These are phyloP conservation scores for Salvelinus alpinus DNA, from an alignment of 2,113 vertebrate species.

Conservation along the genomic window DNA sequence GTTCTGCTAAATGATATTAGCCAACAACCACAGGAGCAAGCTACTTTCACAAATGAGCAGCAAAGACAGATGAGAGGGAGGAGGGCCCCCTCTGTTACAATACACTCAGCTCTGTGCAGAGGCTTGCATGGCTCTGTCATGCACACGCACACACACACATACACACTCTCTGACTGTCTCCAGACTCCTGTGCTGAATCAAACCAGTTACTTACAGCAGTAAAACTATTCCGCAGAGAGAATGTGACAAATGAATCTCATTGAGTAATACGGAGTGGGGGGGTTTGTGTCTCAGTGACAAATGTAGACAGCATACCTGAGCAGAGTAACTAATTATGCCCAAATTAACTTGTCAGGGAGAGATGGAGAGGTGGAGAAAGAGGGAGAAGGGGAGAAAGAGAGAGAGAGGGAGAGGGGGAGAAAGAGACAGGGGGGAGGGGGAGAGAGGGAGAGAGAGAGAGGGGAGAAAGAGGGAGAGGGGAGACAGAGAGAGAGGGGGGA, in stretches of 20 bases:
- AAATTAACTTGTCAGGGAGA: conserved; percentile 66
- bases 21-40: conserved; percentile 29
- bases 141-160: too few species aligned
- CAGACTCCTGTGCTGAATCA: conserved; percentile 36
- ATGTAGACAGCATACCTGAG: conserved; percentile 61
- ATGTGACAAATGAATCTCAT: conserved; percentile 65
- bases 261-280: conserved; percentile 40
- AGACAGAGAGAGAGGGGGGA: too few species aligned
- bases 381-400: too few species aligned
- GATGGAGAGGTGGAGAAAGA: too few species aligned
- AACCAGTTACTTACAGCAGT: conserved; percentile 42
- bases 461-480: too few species aligned
- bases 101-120: conserved; percentile 21
- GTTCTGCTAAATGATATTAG: conserved; percentile 58
- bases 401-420: too few species aligned
- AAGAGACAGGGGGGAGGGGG: background rate
- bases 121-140: background rate
- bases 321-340: conserved; percentile 62
- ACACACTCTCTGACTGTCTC: too few species aligned
- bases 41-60: conserved; percentile 51
- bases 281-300: conserved; percentile 54
- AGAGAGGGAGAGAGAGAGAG: too few species aligned
- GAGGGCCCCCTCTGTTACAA: conserved; percentile 1
- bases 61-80: conserved; percentile 17
- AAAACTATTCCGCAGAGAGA: background rate